Conservation (phyloP, 2,113 vertebrate genomes). For the Barnardius zonarius region DNA sequence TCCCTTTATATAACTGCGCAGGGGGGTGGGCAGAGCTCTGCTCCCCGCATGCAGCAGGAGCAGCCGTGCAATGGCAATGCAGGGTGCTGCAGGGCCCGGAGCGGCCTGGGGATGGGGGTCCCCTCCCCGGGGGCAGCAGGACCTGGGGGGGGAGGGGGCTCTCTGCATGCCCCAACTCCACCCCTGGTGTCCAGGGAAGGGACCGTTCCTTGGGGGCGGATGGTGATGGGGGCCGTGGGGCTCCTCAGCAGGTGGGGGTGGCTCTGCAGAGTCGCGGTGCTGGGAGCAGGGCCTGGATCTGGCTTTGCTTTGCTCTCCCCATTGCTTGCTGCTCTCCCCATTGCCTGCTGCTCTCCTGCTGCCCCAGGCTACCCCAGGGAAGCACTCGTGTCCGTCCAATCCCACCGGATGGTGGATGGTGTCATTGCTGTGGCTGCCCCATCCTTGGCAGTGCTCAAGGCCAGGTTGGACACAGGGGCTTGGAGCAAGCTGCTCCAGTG, state of each 20-base stretch:
- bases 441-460: not conserved
- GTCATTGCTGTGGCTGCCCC: not conserved
- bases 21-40: slow-evolving; percentile 6
- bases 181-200: not conserved
- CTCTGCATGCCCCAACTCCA: not conserved
- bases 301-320: not conserved
- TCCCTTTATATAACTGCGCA: slow-evolving; percentile 21
- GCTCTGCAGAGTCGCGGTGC: not conserved
- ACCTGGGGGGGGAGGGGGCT: not conserved
- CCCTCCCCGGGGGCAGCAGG: not conserved
- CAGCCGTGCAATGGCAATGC: not conserved
- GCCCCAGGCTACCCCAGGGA: not conserved
- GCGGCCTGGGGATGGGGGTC: not conserved
- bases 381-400: not conserved
- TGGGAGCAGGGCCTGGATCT: not conserved
- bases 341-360: not conserved
- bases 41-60: not conserved
- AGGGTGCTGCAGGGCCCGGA: not conserved
- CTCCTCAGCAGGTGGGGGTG: not conserved
- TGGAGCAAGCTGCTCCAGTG: not conserved
- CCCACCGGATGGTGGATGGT: not conserved
- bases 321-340: accelerated
- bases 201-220: not conserved
- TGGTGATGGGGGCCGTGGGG: accelerated
- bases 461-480: too few relatives aligned